Evolutionary conservation across 1,140 invertebrate genomes (phyloP), one percentile per base, ranked within the genome.

Genomic region (Idris sp.): DNA sequence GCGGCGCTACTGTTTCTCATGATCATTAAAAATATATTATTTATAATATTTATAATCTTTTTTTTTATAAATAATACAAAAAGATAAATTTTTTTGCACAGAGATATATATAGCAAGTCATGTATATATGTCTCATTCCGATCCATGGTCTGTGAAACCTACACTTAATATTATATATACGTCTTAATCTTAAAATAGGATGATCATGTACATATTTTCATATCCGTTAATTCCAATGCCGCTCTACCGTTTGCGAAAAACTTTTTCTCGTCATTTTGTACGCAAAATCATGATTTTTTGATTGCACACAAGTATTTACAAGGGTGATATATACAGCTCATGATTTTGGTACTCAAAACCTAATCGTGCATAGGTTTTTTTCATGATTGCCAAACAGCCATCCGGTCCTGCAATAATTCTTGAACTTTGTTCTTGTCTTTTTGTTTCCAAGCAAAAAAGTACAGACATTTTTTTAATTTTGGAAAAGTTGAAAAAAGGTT

Each of bases 221-320:
- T n/a, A n/a, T n/a, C n/a, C 54, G 59, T 79, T 65, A 68, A 44
- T 75, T 72, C 58, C 78, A 73, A 80, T 59, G 76, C 53, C 72
- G 75, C 67, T 78, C 69, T 76, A 78, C 56, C 65, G 74, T 64
- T 81, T 79, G 73, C 79, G 82, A 83, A 75, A 75, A 83, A 84
- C 82, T 83, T 84, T 84, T 83, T 76, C 81, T 82, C 81, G 75
- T 76, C 51, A 22, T 26, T n/a, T 28, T 3, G 15, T 46, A 44
- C 4, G 7, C 54, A 62, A 68, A 62, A 68, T 62, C 56, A 62
- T 58, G 58, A 64, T 51, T 22, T 0, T 9, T 11, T 25, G 10
- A 2, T 2, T 9, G 11, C 8, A n/a, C n/a, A n/a, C 7, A 5
- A 35, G 6, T 59, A 35, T 59, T 10, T 46, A 46, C 40, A 58